A percentile compares a stretch with the other conserved stretches of the same genome.
These are phyloP conservation scores for Bos javanicus DNA, from an alignment of 2,113 vertebrate species.

Conservation along the genomic window DNA sequence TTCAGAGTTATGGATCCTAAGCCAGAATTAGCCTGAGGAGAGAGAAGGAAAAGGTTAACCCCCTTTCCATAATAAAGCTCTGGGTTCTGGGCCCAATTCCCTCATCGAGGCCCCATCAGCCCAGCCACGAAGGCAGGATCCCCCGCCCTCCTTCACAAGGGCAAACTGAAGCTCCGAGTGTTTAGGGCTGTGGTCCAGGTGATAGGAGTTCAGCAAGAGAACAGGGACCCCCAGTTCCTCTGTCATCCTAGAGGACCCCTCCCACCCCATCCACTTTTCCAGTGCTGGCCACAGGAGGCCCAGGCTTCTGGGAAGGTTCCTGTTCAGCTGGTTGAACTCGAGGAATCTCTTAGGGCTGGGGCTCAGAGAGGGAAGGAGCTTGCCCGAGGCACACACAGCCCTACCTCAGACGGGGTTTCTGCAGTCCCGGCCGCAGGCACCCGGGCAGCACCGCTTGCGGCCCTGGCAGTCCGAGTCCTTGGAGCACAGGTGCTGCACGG, in stretches of 20 bases:
- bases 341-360: not conserved
- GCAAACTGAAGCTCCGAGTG: not conserved
- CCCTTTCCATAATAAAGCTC: not conserved
- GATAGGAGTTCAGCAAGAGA: not conserved
- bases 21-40: constrained; percentile 46
- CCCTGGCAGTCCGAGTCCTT: not conserved
- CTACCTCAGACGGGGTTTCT: constrained; percentile 44
- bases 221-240: not conserved
- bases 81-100: not conserved
- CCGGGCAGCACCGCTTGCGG: not conserved
- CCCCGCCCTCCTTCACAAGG: not conserved
- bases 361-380: not conserved
- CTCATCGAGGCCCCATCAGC: not conserved
- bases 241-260: not conserved
- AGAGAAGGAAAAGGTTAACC: not conserved
- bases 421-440: constrained; percentile 66
- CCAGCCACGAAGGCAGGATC: not conserved
- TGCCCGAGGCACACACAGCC: accelerated
- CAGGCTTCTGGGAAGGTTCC: not conserved
- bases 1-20: not conserved
- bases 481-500: constrained; percentile 43
- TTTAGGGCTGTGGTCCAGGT: not conserved
- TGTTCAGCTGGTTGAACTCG: not conserved
- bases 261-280: not conserved
- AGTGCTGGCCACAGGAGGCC: not conserved